These are phyloP conservation scores for Dimorphilus gyrociliatus DNA, from an alignment of 2,888 invertebrate genomes.

Conservation along the genomic window DNA sequence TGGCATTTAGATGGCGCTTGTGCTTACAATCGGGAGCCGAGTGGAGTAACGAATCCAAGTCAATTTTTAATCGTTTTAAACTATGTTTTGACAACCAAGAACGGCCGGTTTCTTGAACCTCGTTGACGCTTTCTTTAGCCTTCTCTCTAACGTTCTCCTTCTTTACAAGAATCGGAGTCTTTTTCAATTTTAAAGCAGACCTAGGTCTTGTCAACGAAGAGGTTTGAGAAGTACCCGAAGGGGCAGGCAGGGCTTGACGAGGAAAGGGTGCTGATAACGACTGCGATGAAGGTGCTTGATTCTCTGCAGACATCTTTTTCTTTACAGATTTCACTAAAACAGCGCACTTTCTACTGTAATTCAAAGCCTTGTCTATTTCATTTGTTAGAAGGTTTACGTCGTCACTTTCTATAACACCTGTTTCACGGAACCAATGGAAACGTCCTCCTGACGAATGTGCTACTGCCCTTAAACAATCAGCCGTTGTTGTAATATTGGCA, in stretches of 20 bases:
- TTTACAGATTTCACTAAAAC: slow-evolving; percentile 34
- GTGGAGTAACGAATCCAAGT: slow-evolving; percentile 30
- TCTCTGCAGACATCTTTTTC: no score
- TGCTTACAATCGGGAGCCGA: slow-evolving; percentile 35
- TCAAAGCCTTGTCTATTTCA: slow-evolving; percentile 36
- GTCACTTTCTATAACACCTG: slow-evolving; percentile 38
- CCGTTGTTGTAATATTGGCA: slow-evolving; percentile 35
- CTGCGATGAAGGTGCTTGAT: no score
- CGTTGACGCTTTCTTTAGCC: no score
- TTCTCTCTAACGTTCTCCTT: no score
- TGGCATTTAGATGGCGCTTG: no score
- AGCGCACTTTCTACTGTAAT: slow-evolving; percentile 34
- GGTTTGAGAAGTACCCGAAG: no score
- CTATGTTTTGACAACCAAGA: slow-evolving; percentile 35
- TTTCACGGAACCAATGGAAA: slow-evolving; percentile 39
- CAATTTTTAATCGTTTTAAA: slow-evolving; percentile 28
- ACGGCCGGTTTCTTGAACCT: neutral
- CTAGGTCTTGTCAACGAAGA: no score
- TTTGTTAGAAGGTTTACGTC: slow-evolving; percentile 31
- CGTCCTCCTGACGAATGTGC: slow-evolving; percentile 34
- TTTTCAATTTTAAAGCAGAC: no score
- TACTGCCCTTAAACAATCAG: slow-evolving; percentile 31
- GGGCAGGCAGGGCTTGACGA: no score
- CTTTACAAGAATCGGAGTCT: no score
- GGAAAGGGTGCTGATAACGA: no score